Base-by-base conservation (phyloP, 2,888 invertebrate genomes). In the Napeogenes inachia region DNA sequence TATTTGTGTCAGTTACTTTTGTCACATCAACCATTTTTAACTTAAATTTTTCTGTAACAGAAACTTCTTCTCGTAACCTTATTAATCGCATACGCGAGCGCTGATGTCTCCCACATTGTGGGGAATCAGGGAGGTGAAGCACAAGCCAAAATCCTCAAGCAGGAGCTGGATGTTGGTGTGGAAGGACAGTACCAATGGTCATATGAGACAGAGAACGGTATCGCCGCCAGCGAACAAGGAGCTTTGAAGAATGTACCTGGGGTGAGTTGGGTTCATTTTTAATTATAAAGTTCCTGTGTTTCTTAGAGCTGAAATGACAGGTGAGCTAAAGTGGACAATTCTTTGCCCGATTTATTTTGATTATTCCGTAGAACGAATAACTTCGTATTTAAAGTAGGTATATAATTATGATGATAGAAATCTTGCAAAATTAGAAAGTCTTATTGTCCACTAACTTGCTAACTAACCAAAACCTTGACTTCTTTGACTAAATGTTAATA, bases 171-270 rank as follows among this genome's bases (percentile, higher is more conserved):
- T 69, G 73, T 87, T 57, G 78, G 84, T 10, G 71, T 83, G 47
- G 91, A 92, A 0, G 93, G 93, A 0, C 72, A 76, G 47, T 93
- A 90, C 81, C 80, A 85, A 59, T 93, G 78, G 76, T 73, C 84
- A 0, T 91, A 87, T 61, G 92, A 93, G 68, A 93, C 93, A 0
- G 91, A 75, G 0, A 93, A 94, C 72, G 93, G 93, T 0, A 94
- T 93, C 69, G 69, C 80, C 0, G 89, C 87, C 0, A 85, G 89
- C 56, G 93, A 91, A 68, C 81, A 80, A 6, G 93, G 94, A 0
- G 81, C 81, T 46, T 73, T 92, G 33, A 90, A 87, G 69, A 90
- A 90, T 68, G 73, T 78, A 0, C 82, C 85, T 0, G 59, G 72
- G 71, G 87, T 88, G 38, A 80, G 82, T 75, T 21, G 21, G 21